phyloP scores from a whole-genome alignment of 2,888 invertebrate genomes.

The Idaea straminata region DNA sequence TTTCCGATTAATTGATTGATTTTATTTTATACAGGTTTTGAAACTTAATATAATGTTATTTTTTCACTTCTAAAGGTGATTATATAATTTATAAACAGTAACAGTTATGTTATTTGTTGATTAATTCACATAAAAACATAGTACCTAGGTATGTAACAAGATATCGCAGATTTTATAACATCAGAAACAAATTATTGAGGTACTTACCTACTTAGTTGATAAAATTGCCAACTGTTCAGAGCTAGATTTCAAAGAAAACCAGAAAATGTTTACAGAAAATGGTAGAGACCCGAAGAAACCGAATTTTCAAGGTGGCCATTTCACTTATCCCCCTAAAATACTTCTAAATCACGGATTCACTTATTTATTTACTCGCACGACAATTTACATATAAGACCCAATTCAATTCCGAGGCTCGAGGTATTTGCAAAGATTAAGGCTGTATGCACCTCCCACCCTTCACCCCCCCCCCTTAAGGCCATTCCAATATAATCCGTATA shows the following conservation, averaged over 20 bases:
- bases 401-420: slow-evolving; percentile 74
- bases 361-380: slow-evolving; percentile 75
- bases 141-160: no score
- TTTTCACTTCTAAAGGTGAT: no score
- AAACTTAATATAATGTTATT: no score
- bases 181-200: no score
- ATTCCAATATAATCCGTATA: slow-evolving; percentile 72
- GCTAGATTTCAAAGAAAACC: not conserved
- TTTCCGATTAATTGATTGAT: no score
- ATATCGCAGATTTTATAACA: no score
- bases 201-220: not conserved
- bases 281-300: not conserved
- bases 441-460: slow-evolving; percentile 39
- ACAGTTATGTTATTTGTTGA: no score
- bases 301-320: slow-evolving; percentile 41
- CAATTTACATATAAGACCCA: slow-evolving; percentile 75
- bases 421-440: slow-evolving; percentile 72
- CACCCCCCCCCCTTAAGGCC: slow-evolving; percentile 47
- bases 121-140: no score
- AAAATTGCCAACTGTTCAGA: not conserved
- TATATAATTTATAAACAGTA: no score
- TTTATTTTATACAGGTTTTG: no score
- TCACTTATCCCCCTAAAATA: slow-evolving; percentile 53
- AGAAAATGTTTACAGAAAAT: not conserved
- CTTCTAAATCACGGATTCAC: slow-evolving; percentile 66